Evolutionary conservation across 2,113 vertebrate genomes (phyloP), one percentile per base, ranked within the genome.

Genomic region (Lathamus discolor): DNA sequence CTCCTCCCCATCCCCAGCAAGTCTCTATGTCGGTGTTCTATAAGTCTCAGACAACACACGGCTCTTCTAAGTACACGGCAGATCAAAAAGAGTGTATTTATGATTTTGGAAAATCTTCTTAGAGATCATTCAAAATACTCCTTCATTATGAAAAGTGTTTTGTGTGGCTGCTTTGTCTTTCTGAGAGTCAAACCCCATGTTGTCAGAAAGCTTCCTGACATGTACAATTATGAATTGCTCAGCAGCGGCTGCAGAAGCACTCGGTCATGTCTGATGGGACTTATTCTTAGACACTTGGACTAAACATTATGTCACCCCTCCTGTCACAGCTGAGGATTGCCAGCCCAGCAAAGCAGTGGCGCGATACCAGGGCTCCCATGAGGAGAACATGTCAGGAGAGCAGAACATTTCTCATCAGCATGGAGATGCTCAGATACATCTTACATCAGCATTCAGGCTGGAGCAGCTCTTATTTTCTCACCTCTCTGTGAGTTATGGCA

Each of bases 61-160:
- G 76, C 59, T 80, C 22, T 70, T 41, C 33, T 11, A 49, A 74
- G 39, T 1, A 41, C 82, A n/a, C 0, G 0, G 5, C 27, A 66
- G 6, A 87, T 49, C 85, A 83, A 43, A 64, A 59, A 68, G 2
- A 63, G 33, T 3, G 0, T n/a, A 80, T 95, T 95, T 93, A 93
- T 33, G 83, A 92, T 88, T 92, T 75, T 92, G 93, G 88, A 88
- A 93, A 92, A 81, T 29, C 52, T 82, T 74, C 0, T 23, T n/a
- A 35, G 29, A 37, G 48, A 74, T 35, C 12, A 55, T 61, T 11
- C 43, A 2, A 94, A 96, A 86, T 66, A 59, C 66, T 87, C 89
- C 62, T 76, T 81, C 72, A 8, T 24, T 5, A 64, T 11, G 52
- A 55, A 59, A 79, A 77, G 46, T 4, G 2, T 35, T 86, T 76